Evolutionary conservation across 2,113 vertebrate species (phyloP).

Genomic region (Cairina moschata): DNA sequence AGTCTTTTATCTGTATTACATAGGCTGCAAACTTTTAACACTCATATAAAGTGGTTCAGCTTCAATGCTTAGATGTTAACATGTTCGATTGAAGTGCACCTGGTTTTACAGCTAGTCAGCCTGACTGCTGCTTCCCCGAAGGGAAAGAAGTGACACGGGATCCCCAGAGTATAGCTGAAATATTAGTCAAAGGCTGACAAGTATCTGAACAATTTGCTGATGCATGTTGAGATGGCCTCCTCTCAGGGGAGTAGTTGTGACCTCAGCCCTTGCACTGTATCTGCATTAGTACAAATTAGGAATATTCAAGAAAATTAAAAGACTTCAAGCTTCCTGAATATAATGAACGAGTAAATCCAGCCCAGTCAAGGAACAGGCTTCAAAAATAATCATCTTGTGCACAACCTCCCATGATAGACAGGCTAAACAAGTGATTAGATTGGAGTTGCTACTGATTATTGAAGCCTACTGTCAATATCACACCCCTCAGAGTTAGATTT

Average conservation of each 20-base stretch:
- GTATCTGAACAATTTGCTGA: neutral
- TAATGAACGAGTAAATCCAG: neutral
- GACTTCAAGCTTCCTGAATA: neutral
- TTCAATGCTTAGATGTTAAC: neutral
- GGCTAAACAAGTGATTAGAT: neutral
- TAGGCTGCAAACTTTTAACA: neutral
- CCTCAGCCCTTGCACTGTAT: fast-evolving
- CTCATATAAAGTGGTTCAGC: neutral
- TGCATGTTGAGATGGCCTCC: neutral
- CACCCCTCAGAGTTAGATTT: neutral
- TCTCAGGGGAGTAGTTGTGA: neutral
- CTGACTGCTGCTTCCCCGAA: neutral
- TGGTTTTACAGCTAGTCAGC: neutral
- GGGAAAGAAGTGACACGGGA: neutral
- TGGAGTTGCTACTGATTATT: neutral
- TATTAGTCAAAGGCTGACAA: conserved; percentile 31
- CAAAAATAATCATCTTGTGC: neutral
- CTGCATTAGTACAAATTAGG: neutral
- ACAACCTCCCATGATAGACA: neutral
- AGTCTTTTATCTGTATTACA: neutral
- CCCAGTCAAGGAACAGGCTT: neutral
- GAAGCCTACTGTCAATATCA: neutral
- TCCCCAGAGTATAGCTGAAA: neutral
- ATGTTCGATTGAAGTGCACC: neutral
- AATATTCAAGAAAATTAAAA: neutral